phyloP scores from a whole-genome alignment of 2,888 invertebrate genomes.

The Melinopterus prodromus region DNA sequence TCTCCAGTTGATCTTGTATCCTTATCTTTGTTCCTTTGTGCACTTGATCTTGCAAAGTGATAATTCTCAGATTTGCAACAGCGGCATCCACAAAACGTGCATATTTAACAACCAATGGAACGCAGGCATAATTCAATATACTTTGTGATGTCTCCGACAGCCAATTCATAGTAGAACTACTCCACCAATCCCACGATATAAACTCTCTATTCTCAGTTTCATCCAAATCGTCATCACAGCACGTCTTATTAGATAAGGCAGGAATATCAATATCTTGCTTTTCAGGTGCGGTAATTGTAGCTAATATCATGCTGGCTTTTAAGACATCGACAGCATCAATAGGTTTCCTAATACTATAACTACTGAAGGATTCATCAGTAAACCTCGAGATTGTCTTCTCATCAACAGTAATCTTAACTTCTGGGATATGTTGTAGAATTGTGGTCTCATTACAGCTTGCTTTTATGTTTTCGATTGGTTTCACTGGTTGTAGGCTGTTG shows the following conservation, averaged over 20 bases:
- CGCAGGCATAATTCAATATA: slow-evolving; percentile 46
- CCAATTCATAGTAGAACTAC: slow-evolving; percentile 57
- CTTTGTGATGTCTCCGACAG: slow-evolving; percentile 53
- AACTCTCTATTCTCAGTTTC: slow-evolving; percentile 45
- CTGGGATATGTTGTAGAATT: slow-evolving; percentile 14
- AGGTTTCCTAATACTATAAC: slow-evolving; percentile 36
- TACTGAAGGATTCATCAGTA: not conserved
- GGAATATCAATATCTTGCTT: slow-evolving; percentile 28
- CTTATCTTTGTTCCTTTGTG: slow-evolving; percentile 57
- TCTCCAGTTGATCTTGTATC: slow-evolving; percentile 58
- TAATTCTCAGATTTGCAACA: slow-evolving; percentile 49
- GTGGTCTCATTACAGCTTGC: not conserved
- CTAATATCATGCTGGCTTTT: slow-evolving; percentile 56
- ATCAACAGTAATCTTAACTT: not conserved
- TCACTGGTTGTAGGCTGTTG: slow-evolving; percentile 52
- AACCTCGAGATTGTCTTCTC: not conserved
- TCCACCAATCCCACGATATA: slow-evolving; percentile 60
- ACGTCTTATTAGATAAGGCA: slow-evolving; percentile 37
- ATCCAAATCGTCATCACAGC: slow-evolving; percentile 30
- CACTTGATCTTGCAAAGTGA: slow-evolving; percentile 55
- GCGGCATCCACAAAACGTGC: slow-evolving; percentile 49
- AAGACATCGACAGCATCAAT: slow-evolving; percentile 54
- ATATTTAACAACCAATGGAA: slow-evolving; percentile 41
- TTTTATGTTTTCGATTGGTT: slow-evolving; percentile 13
- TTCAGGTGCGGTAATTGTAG: slow-evolving; percentile 49